These are phyloP conservation scores for Yponomeuta plumbellus DNA, from an alignment of 2,888 invertebrate species.

Conservation along the genomic window DNA sequence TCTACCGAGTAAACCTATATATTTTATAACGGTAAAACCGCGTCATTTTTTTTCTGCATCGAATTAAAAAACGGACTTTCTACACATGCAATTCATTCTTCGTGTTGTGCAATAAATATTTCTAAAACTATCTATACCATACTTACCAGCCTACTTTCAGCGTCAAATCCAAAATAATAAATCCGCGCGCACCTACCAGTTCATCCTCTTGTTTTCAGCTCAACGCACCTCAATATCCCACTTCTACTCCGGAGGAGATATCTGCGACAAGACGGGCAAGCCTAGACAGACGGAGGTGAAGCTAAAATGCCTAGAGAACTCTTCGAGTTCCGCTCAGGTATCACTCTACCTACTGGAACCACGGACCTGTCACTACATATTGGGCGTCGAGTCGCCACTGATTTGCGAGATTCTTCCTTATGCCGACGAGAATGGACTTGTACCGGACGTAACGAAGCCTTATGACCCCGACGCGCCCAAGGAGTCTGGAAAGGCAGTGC, in stretches of 20 bases:
- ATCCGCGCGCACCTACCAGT: too few relatives aligned
- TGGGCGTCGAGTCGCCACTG: constrained; percentile 95
- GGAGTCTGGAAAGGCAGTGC: background rate
- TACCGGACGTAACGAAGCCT: constrained; percentile 38
- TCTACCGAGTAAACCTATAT: too few relatives aligned
- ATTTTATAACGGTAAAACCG: too few relatives aligned
- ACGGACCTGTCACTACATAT: constrained; percentile 92
- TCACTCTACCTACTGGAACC: constrained; percentile 94
- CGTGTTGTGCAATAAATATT: too few relatives aligned
- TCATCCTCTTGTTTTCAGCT: constrained; percentile 37
- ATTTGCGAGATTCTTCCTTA: constrained; percentile 90
- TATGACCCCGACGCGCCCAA: background rate
- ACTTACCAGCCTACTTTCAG: too few relatives aligned
- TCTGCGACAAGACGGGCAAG: constrained; percentile 89
- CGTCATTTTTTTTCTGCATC: too few relatives aligned
- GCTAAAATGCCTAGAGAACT: constrained; percentile 84
- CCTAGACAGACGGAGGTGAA: constrained; percentile 91
- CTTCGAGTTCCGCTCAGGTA: constrained; percentile 86
- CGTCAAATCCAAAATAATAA: too few relatives aligned
- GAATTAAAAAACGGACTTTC: too few relatives aligned
- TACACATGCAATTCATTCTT: too few relatives aligned
- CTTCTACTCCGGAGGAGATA: constrained; percentile 89
- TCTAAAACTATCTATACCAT: too few relatives aligned
- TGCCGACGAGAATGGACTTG: constrained; percentile 88
- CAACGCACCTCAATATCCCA: constrained; percentile 86